Evolutionary conservation across 2,888 invertebrate species (phyloP).

Genomic region (Lypha dubia): DNA sequence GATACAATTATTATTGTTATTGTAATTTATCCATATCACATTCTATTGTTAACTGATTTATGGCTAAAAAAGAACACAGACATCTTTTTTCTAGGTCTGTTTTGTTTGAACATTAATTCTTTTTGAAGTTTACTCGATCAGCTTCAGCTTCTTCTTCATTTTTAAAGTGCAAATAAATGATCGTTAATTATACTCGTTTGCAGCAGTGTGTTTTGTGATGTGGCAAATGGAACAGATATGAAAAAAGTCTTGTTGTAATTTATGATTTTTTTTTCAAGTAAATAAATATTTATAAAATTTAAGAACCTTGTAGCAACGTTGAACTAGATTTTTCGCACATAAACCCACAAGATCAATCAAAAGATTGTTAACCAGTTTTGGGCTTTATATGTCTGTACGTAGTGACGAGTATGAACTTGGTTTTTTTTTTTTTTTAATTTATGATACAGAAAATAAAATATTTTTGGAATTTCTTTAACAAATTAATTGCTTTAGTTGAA

Average conservation of each 20-base stretch:
- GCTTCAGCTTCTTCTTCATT: constrained; percentile 23
- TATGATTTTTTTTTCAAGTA: not conserved
- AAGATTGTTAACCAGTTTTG: not conserved
- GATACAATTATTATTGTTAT: constrained; percentile 16
- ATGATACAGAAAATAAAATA: too few relatives aligned
- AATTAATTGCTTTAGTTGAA: not conserved
- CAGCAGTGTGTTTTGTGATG: constrained; percentile 2
- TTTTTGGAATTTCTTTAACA: not conserved
- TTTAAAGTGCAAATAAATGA: constrained; percentile 53
- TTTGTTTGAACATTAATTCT: constrained; percentile 31
- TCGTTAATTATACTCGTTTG: constrained; percentile 40
- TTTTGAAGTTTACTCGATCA: constrained; percentile 31
- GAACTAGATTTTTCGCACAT: constrained; percentile 25
- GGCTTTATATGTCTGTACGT: not conserved
- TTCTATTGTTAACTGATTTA: constrained; percentile 63
- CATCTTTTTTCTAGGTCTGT: constrained; percentile 55
- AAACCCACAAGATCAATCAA: constrained; percentile 10
- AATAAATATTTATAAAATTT: not conserved
- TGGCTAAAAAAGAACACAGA: constrained; percentile 16
- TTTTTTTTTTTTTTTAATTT: too few relatives aligned
- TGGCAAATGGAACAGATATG: not conserved
- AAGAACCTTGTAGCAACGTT: constrained; percentile 11
- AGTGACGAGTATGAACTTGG: not conserved
- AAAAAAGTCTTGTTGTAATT: not conserved
- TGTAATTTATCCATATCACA: constrained; percentile 61